These are phyloP conservation scores for Halcyon senegalensis DNA, from an alignment of 2,113 vertebrate genomes.

Conservation along the genomic window DNA sequence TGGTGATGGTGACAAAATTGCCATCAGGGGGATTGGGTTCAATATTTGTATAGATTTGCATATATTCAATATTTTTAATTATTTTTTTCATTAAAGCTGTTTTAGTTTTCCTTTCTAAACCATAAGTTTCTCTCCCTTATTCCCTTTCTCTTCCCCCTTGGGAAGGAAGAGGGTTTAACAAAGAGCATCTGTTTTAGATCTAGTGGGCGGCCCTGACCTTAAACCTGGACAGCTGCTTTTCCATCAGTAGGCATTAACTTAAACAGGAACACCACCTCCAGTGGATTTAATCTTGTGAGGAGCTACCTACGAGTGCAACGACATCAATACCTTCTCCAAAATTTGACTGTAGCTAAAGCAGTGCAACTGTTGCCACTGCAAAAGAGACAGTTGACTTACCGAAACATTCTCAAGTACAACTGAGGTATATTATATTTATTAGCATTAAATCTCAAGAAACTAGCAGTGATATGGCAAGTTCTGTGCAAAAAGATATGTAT, in stretches of 20 bases:
- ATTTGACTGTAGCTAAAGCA: not conserved
- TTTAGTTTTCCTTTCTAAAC: too few relatives aligned
- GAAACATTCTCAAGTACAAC: not conserved
- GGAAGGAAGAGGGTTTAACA: too few relatives aligned
- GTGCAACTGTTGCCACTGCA: not conserved
- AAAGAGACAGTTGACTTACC: not conserved
- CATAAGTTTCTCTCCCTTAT: too few relatives aligned
- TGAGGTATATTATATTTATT: not conserved
- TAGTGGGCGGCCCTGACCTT: too few relatives aligned
- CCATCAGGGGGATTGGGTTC: too few relatives aligned
- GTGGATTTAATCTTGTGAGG: not conserved
- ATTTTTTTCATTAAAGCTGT: too few relatives aligned
- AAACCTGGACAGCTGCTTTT: not conserved
- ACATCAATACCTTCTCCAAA: not conserved
- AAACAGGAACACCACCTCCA: not conserved
- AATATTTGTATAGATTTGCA: too few relatives aligned
- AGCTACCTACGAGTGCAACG: not conserved
- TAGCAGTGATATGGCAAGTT: not conserved
- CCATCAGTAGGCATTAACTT: not conserved
- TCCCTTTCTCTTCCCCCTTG: too few relatives aligned
- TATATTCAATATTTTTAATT: too few relatives aligned
- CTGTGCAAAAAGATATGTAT: not conserved
- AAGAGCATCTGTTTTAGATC: too few relatives aligned
- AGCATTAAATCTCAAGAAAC: not conserved
- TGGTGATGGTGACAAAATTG: too few relatives aligned